Evolutionary conservation across 2,113 vertebrate genomes (phyloP), one percentile per base, ranked within the genome.

Genomic region (Pitta sordida): DNA sequence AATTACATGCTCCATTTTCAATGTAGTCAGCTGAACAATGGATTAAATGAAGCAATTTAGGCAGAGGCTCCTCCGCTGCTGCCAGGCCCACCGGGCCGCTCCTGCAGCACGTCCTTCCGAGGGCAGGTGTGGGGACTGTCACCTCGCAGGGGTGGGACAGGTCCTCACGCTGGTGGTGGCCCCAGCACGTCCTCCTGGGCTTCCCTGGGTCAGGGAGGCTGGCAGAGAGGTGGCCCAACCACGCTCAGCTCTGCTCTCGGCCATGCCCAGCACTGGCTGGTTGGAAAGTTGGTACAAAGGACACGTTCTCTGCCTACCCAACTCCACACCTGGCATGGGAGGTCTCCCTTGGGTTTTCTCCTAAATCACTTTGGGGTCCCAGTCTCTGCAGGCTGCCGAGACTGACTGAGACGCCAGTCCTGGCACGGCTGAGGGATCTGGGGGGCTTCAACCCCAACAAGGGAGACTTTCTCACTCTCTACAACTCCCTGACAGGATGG

Each of bases 1-100:
- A 96, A 96, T 97, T 95, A 94, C 96, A 95, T 95, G 96, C 94
- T 95, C 94, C 95, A 93, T 96, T 96, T 96, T 95, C 94, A 83
- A 91, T 30, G 44, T 86, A 86, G 90, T 93, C 94, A 93, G 95
- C 94, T 60, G 91, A 95, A 95, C 96, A 95, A 96, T 88, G 77
- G 91, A 96, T 91, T 83, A 93, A 95, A 94, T 91, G 94, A 93
- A 95, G 94, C 96, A 86, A 73, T 91, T 83, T 67, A 68, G 60
- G 52, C 65, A 78, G 91, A 68, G 82, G 77, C 75, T 83, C 78
- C 88, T 83, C 83, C 9, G 73, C 78, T 12, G 26, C 59, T 44
- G 86, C 74, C 9, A 3, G 23, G 49, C 80, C 91, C 85, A 21
- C 5, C 7, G 88, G 71, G 55, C 74, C 39, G 32, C 52, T 67